Conservation (phyloP, 2,888 invertebrate genomes). For the Tetrapedia diversipes region DNA sequence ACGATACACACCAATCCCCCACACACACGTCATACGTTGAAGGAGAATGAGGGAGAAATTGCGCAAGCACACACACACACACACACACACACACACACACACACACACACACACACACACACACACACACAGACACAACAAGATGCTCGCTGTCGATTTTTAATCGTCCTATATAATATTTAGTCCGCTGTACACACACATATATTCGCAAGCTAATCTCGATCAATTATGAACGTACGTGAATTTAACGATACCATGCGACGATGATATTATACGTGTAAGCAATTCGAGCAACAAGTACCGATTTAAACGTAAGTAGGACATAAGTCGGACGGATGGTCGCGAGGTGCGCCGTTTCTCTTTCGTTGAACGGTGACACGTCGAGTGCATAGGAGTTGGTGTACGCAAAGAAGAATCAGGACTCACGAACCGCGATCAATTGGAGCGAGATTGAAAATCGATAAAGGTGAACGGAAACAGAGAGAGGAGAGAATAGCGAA, state of each 20-base stretch:
- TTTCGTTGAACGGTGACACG: constrained; percentile 48
- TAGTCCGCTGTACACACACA: constrained; percentile 71
- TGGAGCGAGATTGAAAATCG: not conserved
- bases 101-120: too few relatives aligned
- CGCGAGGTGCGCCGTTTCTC: constrained; percentile 74
- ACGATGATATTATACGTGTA: constrained; percentile 69
- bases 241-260: constrained; percentile 65
- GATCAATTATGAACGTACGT: constrained; percentile 66
- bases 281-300: constrained; percentile 68
- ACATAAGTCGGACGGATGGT: constrained; percentile 77
- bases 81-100: constrained; percentile 47
- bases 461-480: not conserved
- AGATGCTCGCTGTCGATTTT: constrained; percentile 69
- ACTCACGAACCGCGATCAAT: not conserved
- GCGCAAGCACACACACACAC: constrained; percentile 51
- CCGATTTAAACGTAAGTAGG: constrained; percentile 74
- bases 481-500: constrained; percentile 18
- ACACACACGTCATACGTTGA: constrained; percentile 5
- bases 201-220: constrained; percentile 66
- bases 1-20: not conserved
- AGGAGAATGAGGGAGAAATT: constrained; percentile 2
- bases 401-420: not conserved
- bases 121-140: too few relatives aligned
- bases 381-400: constrained; percentile 45
- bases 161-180: constrained; percentile 70